Percentiles rank a stretch among this genome's conserved stretches.
phyloP scores from a whole-genome alignment of 1,140 invertebrate species.

The Cheumatopsyche charites region DNA sequence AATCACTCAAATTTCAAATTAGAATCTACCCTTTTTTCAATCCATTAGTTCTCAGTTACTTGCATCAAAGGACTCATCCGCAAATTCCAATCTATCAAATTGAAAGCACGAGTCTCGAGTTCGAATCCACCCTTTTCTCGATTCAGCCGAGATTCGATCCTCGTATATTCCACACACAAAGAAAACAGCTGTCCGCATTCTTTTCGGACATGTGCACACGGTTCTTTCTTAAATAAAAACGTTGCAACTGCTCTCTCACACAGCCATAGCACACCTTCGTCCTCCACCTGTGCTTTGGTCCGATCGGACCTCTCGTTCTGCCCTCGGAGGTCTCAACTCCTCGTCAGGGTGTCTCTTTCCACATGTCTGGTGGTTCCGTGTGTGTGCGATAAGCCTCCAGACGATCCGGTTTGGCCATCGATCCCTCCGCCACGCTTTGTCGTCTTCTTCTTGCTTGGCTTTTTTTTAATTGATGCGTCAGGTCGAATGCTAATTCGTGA shows the following conservation, averaged over 20 bases:
- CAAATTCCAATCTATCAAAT: no score
- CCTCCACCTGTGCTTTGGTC: conserved; percentile 13
- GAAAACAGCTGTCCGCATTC: conserved; percentile 16
- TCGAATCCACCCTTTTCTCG: no score
- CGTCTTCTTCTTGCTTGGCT: no score
- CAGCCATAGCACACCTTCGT: background rate
- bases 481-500: conserved; percentile 11
- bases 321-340: background rate
- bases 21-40: no score
- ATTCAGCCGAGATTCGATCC: no score
- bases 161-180: background rate
- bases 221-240: background rate
- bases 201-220: conserved; percentile 1
- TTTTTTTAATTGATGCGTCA: conserved; percentile 21
- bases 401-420: conserved; percentile 13
- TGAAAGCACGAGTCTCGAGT: no score
- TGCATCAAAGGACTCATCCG: no score
- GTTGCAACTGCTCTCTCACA: background rate
- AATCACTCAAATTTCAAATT: no score
- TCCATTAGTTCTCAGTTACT: no score
- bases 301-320: conserved; percentile 1
- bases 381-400: background rate
- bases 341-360: background rate
- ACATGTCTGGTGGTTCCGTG: background rate
- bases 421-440: conserved; percentile 2